Evolutionary conservation across 2,113 vertebrate genomes (phyloP).

Genomic region (Vombatus ursinus): DNA sequence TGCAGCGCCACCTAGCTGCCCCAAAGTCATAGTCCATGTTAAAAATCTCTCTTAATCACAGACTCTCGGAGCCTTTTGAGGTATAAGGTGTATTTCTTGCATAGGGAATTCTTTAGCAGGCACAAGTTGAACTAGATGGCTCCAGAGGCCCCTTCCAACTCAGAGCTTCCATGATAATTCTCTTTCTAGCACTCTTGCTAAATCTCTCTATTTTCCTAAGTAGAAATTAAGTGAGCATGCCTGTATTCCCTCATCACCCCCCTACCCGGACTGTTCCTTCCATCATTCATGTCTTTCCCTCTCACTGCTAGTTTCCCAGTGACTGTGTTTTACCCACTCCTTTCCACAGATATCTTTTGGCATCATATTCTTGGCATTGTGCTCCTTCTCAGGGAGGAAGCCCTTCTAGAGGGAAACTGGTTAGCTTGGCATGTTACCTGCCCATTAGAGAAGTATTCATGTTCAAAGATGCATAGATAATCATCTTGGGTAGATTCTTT

Average conservation of each 20-base stretch:
- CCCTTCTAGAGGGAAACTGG: neutral
- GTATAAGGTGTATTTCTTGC: too few relatives aligned
- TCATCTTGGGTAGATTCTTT: neutral
- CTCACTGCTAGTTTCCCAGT: conserved; percentile 53
- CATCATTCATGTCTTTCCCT: conserved; percentile 69
- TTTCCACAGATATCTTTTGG: conserved; percentile 35
- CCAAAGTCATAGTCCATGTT: too few relatives aligned
- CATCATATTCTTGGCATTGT: conserved; percentile 1
- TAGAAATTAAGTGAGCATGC: too few relatives aligned
- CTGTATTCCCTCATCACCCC: too few relatives aligned
- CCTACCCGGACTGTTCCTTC: conserved; percentile 55
- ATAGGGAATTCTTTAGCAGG: too few relatives aligned
- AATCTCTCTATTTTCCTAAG: too few relatives aligned
- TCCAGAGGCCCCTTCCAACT: too few relatives aligned
- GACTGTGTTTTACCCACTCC: conserved; percentile 18
- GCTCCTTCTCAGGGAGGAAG: neutral
- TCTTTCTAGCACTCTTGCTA: too few relatives aligned
- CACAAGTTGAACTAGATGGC: too few relatives aligned
- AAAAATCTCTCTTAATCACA: neutral
- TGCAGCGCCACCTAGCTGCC: too few relatives aligned
- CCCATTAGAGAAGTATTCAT: conserved; percentile 39
- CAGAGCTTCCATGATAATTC: too few relatives aligned
- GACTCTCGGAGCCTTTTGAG: too few relatives aligned
- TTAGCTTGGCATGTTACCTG: conserved; percentile 32
- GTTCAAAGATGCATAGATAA: conserved; percentile 11